Evolutionary conservation across 2,888 invertebrate genomes (phyloP).

Genomic region (Acronicta aceris): DNA sequence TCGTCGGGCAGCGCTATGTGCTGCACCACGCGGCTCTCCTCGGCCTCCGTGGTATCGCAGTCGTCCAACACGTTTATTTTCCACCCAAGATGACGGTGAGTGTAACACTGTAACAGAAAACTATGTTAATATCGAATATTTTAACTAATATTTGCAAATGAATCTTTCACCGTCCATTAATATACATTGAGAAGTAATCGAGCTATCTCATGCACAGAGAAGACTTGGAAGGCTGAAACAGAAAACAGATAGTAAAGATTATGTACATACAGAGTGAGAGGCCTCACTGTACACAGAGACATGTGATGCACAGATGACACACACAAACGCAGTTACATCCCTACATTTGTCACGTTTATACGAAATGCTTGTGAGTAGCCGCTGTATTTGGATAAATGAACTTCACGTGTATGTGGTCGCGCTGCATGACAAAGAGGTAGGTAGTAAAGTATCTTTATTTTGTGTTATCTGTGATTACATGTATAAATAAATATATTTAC

Average conservation of each 20-base stretch:
- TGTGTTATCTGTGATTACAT: slow-evolving; percentile 12
- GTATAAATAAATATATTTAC: neutral
- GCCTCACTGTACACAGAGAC: neutral
- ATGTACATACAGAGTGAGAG: slow-evolving; percentile 73
- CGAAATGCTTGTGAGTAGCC: neutral
- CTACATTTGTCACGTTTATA: neutral
- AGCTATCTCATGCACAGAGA: slow-evolving; percentile 85
- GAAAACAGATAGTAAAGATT: slow-evolving; percentile 84
- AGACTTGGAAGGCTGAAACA: slow-evolving; percentile 88
- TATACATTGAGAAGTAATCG: slow-evolving; percentile 64
- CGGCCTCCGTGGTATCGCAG: slow-evolving; percentile 91
- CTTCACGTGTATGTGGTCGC: neutral
- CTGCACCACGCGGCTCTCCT: slow-evolving; percentile 86
- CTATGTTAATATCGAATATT: slow-evolving; percentile 17
- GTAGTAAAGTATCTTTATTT: slow-evolving; percentile 6
- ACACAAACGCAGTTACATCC: neutral
- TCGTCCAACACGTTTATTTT: slow-evolving; percentile 97
- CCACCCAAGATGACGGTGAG: slow-evolving; percentile 98
- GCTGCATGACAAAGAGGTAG: neutral
- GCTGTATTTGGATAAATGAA: neutral
- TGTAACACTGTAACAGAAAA: slow-evolving; percentile 93
- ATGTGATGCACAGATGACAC: slow-evolving; percentile 1
- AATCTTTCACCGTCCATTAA: slow-evolving; percentile 72
- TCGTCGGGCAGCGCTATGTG: slow-evolving; percentile 76
- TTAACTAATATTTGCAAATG: slow-evolving; percentile 21